A percentile compares a stretch with the other conserved stretches of the same genome.
Evolutionary conservation across 1,140 invertebrate genomes (phyloP).

Genomic region (Portunus trituberculatus): DNA sequence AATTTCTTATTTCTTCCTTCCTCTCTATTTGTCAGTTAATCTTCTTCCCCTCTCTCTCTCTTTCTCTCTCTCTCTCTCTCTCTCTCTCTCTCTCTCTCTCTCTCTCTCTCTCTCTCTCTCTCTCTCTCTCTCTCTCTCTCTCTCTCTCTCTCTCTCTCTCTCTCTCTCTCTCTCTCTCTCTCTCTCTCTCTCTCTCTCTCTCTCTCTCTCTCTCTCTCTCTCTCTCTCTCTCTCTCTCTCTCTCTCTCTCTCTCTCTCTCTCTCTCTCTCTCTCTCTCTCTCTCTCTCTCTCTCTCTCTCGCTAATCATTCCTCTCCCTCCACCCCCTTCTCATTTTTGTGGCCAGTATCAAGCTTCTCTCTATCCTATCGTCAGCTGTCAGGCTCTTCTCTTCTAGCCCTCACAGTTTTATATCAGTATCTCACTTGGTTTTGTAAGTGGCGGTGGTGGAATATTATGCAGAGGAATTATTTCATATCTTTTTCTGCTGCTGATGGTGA

Average conservation of each 20-base stretch:
- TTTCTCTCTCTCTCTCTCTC: not conserved
- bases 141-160: no score
- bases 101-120: not conserved
- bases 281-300: not conserved
- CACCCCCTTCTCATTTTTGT: not conserved
- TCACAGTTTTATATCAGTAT: no score
- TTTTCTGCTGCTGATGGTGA: no score
- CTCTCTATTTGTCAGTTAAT: no score
- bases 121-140: not conserved
- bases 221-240: not conserved
- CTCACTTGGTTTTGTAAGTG: no score
- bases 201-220: not conserved
- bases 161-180: no score
- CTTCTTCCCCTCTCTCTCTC: not conserved
- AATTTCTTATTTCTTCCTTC: no score
- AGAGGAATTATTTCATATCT: no score
- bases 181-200: not conserved
- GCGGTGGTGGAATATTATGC: no score
- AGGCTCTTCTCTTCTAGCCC: no score
- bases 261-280: no score
- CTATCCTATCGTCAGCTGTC: no score
- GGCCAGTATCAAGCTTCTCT: not conserved
- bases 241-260: not conserved
- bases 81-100: not conserved
- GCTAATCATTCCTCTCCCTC: conserved; percentile 2